phyloP scores from a whole-genome alignment of 1,140 invertebrate genomes.

The Sycophaga agraensis region DNA sequence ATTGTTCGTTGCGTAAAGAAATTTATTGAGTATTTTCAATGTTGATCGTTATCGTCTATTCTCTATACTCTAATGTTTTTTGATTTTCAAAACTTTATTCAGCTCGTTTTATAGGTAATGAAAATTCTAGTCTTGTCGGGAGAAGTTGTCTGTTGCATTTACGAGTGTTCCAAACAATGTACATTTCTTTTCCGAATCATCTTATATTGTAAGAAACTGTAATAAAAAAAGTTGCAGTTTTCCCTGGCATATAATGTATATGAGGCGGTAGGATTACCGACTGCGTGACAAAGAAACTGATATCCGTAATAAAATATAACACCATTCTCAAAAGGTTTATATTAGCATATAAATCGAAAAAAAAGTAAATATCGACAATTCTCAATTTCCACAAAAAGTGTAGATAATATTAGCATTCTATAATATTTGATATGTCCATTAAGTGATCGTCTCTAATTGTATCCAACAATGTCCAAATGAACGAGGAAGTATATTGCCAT shows the following conservation, averaged over 20 bases:
- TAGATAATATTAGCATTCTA: constrained; percentile 5
- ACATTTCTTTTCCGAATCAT: no score
- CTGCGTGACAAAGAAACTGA: neutral
- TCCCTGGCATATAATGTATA: neutral
- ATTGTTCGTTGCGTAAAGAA: neutral
- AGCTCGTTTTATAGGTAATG: constrained; percentile 6
- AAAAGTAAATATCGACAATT: neutral
- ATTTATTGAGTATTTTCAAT: neutral
- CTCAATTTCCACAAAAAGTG: constrained; percentile 6
- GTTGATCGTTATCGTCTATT: neutral
- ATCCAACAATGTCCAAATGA: constrained; percentile 6
- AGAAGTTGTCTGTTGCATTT: neutral
- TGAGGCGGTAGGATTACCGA: neutral
- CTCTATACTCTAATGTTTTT: neutral
- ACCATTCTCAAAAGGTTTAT: neutral
- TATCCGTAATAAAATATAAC: neutral
- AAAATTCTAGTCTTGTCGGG: neutral
- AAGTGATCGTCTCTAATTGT: neutral
- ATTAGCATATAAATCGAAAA: neutral
- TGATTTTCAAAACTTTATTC: neutral
- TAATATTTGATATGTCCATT: constrained; percentile 9
- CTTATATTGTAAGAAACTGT: no score
- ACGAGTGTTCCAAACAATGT: neutral
- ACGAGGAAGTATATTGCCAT: neutral
- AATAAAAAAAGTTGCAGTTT: no score